Evolutionary conservation across 2,797 vertebrate species (phyloP).

Genomic region (Serranus cabrilla): DNA sequence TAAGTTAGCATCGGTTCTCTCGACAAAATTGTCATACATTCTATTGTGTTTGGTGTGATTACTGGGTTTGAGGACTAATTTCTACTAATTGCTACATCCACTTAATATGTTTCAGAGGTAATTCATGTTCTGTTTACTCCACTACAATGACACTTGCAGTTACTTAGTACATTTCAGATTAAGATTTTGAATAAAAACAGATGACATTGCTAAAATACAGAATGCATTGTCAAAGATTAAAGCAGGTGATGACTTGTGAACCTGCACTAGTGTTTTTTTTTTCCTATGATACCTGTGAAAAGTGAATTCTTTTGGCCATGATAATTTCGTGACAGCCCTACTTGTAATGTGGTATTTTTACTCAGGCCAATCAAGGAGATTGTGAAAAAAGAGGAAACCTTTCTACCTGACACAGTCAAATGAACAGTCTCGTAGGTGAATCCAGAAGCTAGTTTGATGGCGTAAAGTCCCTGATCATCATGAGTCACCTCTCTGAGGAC

Average conservation of each 20-base stretch:
- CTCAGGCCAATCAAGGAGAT: too few species aligned
- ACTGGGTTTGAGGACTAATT: too few species aligned
- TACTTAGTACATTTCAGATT: background rate
- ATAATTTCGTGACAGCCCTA: too few species aligned
- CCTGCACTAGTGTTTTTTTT: too few species aligned
- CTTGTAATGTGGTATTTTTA: too few species aligned
- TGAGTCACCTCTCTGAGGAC: conserved; percentile 79
- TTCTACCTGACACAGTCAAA: conserved; percentile 78
- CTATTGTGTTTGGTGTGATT: too few species aligned
- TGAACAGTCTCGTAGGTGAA: conserved; percentile 80
- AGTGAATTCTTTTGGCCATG: too few species aligned
- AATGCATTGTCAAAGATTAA: background rate
- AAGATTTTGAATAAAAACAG: background rate
- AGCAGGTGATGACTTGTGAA: background rate
- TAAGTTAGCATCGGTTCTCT: too few species aligned
- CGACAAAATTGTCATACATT: too few species aligned
- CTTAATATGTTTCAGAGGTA: background rate
- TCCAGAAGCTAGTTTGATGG: conserved; percentile 75
- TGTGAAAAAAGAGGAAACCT: background rate
- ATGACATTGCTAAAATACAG: background rate
- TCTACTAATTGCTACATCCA: background rate
- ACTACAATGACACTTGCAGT: background rate
- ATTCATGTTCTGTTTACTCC: background rate
- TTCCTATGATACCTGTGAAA: too few species aligned
- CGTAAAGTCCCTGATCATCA: conserved; percentile 80